Evolutionary conservation across 2,797 vertebrate species (phyloP).

Genomic region (Limosa lapponica): DNA sequence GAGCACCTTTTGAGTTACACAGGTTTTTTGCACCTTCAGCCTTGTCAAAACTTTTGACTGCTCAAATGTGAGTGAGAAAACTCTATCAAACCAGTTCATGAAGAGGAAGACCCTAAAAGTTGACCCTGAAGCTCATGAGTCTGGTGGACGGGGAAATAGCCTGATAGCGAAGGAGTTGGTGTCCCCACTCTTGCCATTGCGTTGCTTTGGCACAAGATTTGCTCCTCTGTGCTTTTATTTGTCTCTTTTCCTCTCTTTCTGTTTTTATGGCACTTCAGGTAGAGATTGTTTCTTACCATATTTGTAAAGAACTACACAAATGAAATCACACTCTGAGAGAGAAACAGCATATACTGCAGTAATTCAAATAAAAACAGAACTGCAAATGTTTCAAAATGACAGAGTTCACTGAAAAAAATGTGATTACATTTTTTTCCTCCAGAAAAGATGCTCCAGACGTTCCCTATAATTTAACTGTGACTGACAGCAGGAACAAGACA

Average conservation of each 20-base stretch:
- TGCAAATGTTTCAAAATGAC: not conserved
- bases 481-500: constrained; percentile 73
- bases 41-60: accelerated
- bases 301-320: not conserved
- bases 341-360: not conserved
- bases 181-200: not conserved
- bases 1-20: not conserved
- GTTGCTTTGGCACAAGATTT: not conserved
- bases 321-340: not conserved
- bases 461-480: constrained; percentile 73
- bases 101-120: not conserved
- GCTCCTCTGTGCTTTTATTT: not conserved
- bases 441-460: constrained; percentile 52
- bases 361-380: not conserved
- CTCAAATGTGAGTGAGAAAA: not conserved
- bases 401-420: not conserved
- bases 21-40: not conserved
- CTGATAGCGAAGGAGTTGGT: not conserved
- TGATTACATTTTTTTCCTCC: not conserved
- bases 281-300: not conserved
- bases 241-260: not conserved
- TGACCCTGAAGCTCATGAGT: not conserved
- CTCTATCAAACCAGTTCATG: not conserved
- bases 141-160: not conserved
- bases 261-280: not conserved